Conservation (phyloP, 2,888 invertebrate species). For the Tachina grossa region DNA sequence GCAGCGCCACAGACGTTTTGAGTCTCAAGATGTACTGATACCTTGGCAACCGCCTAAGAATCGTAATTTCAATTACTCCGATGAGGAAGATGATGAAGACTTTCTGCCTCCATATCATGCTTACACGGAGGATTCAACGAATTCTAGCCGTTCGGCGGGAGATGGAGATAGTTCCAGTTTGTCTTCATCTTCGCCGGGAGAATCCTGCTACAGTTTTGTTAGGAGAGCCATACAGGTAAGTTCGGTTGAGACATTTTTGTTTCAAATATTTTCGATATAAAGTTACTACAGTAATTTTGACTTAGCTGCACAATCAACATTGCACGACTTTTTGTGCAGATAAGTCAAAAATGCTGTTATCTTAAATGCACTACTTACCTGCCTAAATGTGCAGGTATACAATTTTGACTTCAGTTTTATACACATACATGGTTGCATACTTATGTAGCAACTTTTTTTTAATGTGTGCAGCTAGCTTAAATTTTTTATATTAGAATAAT, state of each 20-base stretch:
- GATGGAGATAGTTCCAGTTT: slow-evolving; percentile 91
- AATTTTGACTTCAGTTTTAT: too few species aligned
- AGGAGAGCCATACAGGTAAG: slow-evolving; percentile 90
- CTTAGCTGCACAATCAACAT: too few species aligned
- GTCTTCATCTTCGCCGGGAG: slow-evolving; percentile 92
- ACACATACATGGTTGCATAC: too few species aligned
- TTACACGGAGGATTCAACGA: slow-evolving; percentile 87
- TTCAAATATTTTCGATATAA: too few species aligned
- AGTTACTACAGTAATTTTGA: too few species aligned
- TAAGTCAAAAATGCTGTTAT: too few species aligned
- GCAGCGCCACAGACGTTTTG: slow-evolving; percentile 91
- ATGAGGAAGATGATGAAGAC: slow-evolving; percentile 84
- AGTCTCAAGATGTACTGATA: slow-evolving; percentile 93
- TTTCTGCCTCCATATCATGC: slow-evolving; percentile 86
- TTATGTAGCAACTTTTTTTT: too few species aligned
- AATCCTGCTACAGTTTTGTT: slow-evolving; percentile 97
- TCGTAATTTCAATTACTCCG: slow-evolving; percentile 81
- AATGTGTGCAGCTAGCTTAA: too few species aligned
- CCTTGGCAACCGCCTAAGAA: slow-evolving; percentile 90
- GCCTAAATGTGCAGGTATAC: too few species aligned
- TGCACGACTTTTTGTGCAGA: too few species aligned
- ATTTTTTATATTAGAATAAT: too few species aligned
- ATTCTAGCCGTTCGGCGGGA: slow-evolving; percentile 85
- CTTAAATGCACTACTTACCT: too few species aligned
- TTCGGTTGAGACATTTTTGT: neutral